phyloP scores from a whole-genome alignment of 2,888 invertebrate species.

The Sarcophaga subvicina region DNA sequence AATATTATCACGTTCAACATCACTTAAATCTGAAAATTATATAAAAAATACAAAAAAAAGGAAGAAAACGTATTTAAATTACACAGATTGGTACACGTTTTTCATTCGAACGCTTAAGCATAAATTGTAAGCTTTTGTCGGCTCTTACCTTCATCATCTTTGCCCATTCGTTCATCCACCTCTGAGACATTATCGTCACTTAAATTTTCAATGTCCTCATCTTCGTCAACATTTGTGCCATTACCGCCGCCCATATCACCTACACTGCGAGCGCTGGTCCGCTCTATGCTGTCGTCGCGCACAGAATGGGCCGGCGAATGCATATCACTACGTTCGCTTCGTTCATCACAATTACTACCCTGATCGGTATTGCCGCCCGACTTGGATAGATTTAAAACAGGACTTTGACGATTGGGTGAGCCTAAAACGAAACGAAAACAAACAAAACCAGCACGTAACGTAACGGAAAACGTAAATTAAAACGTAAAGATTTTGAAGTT shows the following conservation, averaged over 20 bases:
- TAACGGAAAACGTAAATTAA: not conserved
- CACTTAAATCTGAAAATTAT: conserved; percentile 77
- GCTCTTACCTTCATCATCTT: conserved; percentile 82
- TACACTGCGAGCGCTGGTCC: conserved; percentile 73
- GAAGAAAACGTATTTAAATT: not conserved
- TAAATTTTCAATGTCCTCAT: conserved; percentile 88
- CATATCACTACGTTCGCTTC: conserved; percentile 85
- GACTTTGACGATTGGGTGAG: conserved; percentile 95
- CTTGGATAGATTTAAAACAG: conserved; percentile 95
- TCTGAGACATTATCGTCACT: conserved; percentile 93
- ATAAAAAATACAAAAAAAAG: not conserved
- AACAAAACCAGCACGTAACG: not conserved
- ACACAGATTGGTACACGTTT: not conserved
- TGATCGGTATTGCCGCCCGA: conserved; percentile 88
- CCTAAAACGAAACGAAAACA: conserved; percentile 72
- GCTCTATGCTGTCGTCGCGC: conserved; percentile 78
- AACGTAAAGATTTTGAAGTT: not conserved
- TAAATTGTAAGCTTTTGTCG: not conserved
- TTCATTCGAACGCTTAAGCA: not conserved
- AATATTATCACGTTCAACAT: conserved; percentile 80
- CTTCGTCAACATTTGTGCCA: conserved; percentile 74
- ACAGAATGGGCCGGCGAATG: conserved; percentile 85
- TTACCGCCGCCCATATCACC: conserved; percentile 74
- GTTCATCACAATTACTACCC: conserved; percentile 85
- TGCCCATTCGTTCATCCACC: conserved; percentile 85